Conservation (phyloP, 2,888 invertebrate species). For the Oscheius sp. region DNA sequence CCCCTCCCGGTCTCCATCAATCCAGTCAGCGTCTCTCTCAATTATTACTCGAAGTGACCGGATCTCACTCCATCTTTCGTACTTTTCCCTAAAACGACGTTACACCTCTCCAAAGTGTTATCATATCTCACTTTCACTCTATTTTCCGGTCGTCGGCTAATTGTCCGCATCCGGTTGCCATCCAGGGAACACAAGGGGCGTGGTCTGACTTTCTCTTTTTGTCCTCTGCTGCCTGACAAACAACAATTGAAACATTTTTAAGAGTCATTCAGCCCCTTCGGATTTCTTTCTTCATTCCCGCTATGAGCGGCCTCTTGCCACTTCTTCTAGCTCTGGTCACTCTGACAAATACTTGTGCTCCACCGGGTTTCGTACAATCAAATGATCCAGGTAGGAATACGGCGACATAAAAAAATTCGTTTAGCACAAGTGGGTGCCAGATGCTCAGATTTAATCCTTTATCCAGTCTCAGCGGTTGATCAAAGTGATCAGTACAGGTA, state of each 20-base stretch:
- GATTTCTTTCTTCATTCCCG: neutral
- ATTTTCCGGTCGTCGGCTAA: too few relatives aligned
- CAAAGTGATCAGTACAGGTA: constrained; percentile 69
- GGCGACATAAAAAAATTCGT: neutral
- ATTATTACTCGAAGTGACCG: too few relatives aligned
- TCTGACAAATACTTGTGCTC: constrained; percentile 56
- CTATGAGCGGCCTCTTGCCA: constrained; percentile 25
- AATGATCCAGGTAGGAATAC: constrained; percentile 61
- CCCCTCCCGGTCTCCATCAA: too few relatives aligned
- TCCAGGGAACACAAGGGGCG: too few relatives aligned
- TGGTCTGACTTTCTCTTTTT: neutral
- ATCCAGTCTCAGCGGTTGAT: constrained; percentile 70
- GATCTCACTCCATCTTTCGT: too few relatives aligned
- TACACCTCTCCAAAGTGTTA: too few relatives aligned
- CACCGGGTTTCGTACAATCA: constrained; percentile 67
- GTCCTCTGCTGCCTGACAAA: too few relatives aligned
- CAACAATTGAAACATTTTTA: too few relatives aligned
- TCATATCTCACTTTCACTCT: too few relatives aligned
- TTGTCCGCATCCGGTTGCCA: too few relatives aligned
- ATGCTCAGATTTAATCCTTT: constrained; percentile 68
- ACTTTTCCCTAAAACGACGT: too few relatives aligned
- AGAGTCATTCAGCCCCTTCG: neutral
- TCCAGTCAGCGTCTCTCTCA: too few relatives aligned
- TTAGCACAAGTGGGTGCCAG: constrained; percentile 67
- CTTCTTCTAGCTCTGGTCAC: constrained; percentile 11